Evolutionary conservation across 2,113 vertebrate genomes (phyloP), one percentile per base, ranked within the genome.

Genomic region (Apodemus speciosus): DNA sequence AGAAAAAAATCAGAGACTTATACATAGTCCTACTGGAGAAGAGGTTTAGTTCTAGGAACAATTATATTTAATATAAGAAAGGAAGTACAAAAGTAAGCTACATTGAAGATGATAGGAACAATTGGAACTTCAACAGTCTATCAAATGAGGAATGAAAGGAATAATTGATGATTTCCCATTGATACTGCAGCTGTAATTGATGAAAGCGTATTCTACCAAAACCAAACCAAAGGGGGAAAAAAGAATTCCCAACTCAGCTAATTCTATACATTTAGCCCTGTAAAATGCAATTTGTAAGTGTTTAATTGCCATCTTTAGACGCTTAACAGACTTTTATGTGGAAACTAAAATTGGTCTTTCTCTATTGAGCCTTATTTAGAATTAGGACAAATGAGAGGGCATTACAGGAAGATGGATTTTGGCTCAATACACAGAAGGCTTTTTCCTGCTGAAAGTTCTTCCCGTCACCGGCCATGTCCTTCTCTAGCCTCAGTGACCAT

Each of bases 281-380:
- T 40, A 89, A 94, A 62, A 95, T 68, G 9, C 79, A 84, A 71
- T 95, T 93, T 77, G 51, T 76, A 83, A 92, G 68, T 69, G 84
- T 30, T 86, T 69, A 86, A 32, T 49, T 93, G 71, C 60, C 85
- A 21, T 88, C 80, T 94, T 92, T 73, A 97, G 93, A 95, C 92
- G 96, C 93, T 95, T 96, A 94, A 90, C 53, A 88, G 85, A 66
- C 27, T 88, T 94, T 90, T 88, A 88, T 86, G 27, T 93, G 46
- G 62, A 92, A 96, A 90, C 91, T 86, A 92, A 95, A 95, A 95
- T 93, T 73, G 84, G 60, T 32, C 27, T 62, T 89, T 92, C 38
- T 93, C 32, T 62, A 20, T 85, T 91, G 89, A 79, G 49, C 11
- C 68, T 94, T 83, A 85, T 83, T 95, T 92, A 90, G 62, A 90